A percentile compares a stretch with the other conserved stretches of the same genome.
These are phyloP conservation scores for Acanthosepion pharaonis DNA, from an alignment of 2,888 invertebrate genomes.

Conservation along the genomic window DNA sequence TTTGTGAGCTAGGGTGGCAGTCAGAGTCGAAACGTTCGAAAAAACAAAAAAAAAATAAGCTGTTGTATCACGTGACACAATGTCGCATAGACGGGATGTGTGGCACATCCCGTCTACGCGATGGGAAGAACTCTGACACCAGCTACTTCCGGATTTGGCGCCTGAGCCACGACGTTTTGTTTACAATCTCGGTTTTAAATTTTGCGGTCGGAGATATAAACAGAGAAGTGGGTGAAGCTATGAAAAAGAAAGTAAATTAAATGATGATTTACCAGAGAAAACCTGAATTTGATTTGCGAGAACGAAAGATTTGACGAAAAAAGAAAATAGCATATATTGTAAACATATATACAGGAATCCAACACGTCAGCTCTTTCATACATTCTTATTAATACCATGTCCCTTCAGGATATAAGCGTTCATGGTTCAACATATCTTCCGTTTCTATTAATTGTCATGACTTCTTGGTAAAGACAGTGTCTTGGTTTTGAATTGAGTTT, in stretches of 20 bases:
- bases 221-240: not conserved
- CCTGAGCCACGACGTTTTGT: not conserved
- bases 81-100: not conserved
- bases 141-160: not conserved
- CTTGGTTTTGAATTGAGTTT: too few species aligned
- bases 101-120: not conserved
- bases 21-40: too few species aligned
- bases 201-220: constrained; percentile 18
- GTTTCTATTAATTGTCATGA: too few species aligned
- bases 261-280: not conserved
- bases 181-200: not conserved
- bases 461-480: too few species aligned
- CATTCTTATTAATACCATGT: too few species aligned
- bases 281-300: not conserved
- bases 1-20: too few species aligned
- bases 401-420: too few species aligned
- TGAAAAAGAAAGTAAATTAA: not conserved
- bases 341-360: not conserved
- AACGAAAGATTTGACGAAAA: not conserved
- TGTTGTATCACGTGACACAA: not conserved
- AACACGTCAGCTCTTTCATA: too few species aligned
- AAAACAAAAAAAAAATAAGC: too few species aligned
- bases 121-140: not conserved
- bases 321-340: not conserved
- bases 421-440: too few species aligned